Evolutionary conservation across 2,888 invertebrate genomes (phyloP), one percentile per base, ranked within the genome.

Genomic region (Chymomyza amoena): DNA sequence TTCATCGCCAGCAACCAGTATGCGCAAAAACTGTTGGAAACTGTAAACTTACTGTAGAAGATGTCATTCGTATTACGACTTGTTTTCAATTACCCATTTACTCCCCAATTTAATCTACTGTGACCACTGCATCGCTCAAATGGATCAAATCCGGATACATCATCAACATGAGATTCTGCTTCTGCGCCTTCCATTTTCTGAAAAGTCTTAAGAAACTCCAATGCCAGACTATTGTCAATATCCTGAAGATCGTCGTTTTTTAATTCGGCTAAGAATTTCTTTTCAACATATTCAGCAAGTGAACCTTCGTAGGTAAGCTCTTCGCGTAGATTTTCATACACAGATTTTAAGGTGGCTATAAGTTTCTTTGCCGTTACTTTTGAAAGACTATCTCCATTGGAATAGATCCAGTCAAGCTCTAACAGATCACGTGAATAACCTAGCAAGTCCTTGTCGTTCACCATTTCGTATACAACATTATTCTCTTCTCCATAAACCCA

Each of bases 41-140:
- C 74, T 80, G 62, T 4, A 96, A 90, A 92, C 94, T 73, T 92
- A 93, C 84, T 93, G 96, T 4, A 65, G 15, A n/a, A 63, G 25
- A 45, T 56, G 51, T 45, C 28, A 25, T 2, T 25, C 54, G 9
- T 45, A 60, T 62, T 45, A 32, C 13, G 7, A 20, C 1, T 18
- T 32, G 25, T 20, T 32, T 0, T 9, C 59, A 50, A 59, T 60
- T 66, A 80, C 74, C 96, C 96, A 71, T 92, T 93, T 45, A 93
- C 93, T 76, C 95, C 95, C 96, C 96, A 97, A 85, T 95, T 94
- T 1, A 95, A 90, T 76, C 94, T 32, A 32, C 32, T 89, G 36
- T 91, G 94, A 3, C 97, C 97, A 5, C 94, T 93, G 85, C 95
- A 95, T 0, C 92, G 91, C 93, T 93, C 92, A 84, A 94, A 95